Base-by-base conservation (phyloP, 2,113 vertebrate species). In the Otis tarda region DNA sequence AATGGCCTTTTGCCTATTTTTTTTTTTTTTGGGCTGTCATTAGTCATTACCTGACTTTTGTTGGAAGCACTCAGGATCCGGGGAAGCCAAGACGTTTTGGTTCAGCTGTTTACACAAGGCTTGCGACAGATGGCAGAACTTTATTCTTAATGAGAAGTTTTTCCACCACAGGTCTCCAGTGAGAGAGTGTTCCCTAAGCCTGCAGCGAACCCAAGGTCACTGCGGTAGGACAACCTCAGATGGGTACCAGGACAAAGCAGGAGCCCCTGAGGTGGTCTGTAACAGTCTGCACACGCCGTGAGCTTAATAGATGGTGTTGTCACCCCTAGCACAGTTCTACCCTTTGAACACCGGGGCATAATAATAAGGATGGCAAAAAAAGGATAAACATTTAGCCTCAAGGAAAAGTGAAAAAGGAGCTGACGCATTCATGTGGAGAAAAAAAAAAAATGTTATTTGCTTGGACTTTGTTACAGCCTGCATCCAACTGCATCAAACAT, bases 41-140 rank as follows among this genome's bases (percentile, higher is more conserved):
- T 69, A 79, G 18, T 75, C 78, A 75, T 94, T 60, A 73, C 41
- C 50, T 83, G 55, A 37, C 63, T 80, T 70, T 35, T 59, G 28
- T 7, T 89, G 83, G 35, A 88, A 92, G 63, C n/a, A 6, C 50
- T 60, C 39, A 53, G 39, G 68, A 69, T 68, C 27, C 2, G 1
- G 33, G 30, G 55, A 90, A 80, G 79, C 50, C 37, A 41, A 89
- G 31, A 16, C 1, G 10, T 87, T 95, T 94, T 70, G 25, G 28
- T 83, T 93, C 91, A 96, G 60, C 76, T 93, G 76, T 69, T 95
- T 69, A 31, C 59, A 74, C 23, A 16, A 93, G 28, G 49, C 43
- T n/a, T 69, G 28, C 47, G 71, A 74, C 90, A 93, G 92, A 93
- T 90, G 82, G 93, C 69, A 76, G 71, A 87, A 94, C 27, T 74